A percentile compares a stretch with the other conserved stretches of the same genome.
Conservation (phyloP, 2,888 invertebrate species). For the Cerastoderma edule region DNA sequence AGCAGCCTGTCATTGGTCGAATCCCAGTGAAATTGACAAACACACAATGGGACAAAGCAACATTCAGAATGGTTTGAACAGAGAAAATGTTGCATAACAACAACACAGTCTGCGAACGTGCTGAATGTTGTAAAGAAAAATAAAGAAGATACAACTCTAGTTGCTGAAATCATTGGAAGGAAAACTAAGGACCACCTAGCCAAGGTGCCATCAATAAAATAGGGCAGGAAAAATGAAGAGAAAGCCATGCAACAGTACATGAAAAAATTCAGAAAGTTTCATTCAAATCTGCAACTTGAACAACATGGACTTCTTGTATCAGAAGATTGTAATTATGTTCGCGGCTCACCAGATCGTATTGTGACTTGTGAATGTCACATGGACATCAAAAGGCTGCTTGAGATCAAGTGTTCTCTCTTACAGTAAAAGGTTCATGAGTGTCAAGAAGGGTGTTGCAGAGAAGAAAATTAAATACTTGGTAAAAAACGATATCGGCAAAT, state of each 20-base stretch:
- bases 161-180: conserved; percentile 4
- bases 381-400: conserved; percentile 11
- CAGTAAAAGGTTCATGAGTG: conserved; percentile 4
- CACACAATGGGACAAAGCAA: conserved; percentile 11
- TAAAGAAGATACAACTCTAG: conserved; percentile 10
- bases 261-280: conserved; percentile 7
- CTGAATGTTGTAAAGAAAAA: conserved; percentile 17
- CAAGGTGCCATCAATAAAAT: conserved; percentile 29
- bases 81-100: conserved; percentile 27
- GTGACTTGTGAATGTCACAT: conserved; percentile 31
- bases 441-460: conserved; percentile 10
- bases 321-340: conserved; percentile 19
- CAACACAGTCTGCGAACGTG: conserved; percentile 8
- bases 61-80: conserved; percentile 31
- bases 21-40: background rate
- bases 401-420: conserved; percentile 41
- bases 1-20: background rate
- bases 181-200: background rate
- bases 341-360: conserved; percentile 35
- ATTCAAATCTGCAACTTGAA: conserved; percentile 16
- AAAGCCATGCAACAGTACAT: conserved; percentile 19
- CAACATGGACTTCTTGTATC: conserved; percentile 25
- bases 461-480: conserved; percentile 18
- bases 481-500: background rate
- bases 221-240: conserved; percentile 24